phyloP scores from a whole-genome alignment of 2,888 invertebrate species.

The Pegoplata infirma region DNA sequence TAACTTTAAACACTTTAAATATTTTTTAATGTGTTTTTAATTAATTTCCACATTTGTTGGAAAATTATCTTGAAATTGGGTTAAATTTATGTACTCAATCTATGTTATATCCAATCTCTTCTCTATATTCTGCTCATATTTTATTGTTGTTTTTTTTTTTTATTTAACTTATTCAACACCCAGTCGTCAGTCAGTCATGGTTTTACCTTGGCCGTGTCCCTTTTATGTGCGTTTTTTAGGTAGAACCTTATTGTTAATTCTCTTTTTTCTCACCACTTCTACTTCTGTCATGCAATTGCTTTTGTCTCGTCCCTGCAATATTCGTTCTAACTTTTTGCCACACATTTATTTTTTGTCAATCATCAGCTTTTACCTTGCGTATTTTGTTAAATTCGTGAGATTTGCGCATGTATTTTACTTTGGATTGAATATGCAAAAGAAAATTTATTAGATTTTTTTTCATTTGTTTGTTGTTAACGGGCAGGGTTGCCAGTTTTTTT shows the following conservation, averaged over 20 bases:
- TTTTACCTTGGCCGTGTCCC: slow-evolving; percentile 60
- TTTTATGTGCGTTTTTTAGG: slow-evolving; percentile 19
- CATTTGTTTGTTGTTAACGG: not conserved
- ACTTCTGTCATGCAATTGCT: not conserved
- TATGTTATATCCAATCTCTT: slow-evolving; percentile 20
- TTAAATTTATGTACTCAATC: slow-evolving; percentile 56
- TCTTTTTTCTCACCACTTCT: slow-evolving; percentile 18
- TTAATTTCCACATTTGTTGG: slow-evolving; percentile 21
- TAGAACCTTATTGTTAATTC: slow-evolving; percentile 44
- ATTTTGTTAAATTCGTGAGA: slow-evolving; percentile 9
- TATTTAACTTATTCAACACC: not conserved
- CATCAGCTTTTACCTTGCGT: slow-evolving; percentile 4
- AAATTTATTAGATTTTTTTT: not conserved
- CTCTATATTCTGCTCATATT: slow-evolving; percentile 32
- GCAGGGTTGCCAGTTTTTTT: slow-evolving; percentile 8
- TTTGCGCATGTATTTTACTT: slow-evolving; percentile 19
- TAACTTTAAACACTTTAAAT: slow-evolving; percentile 35
- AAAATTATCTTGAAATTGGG: slow-evolving; percentile 39
- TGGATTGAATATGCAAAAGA: not conserved
- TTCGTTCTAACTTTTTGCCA: not conserved
- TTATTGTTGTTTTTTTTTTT: slow-evolving; percentile 33
- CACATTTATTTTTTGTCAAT: slow-evolving; percentile 8
- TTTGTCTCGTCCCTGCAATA: slow-evolving; percentile 1
- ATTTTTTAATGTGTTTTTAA: slow-evolving; percentile 40
- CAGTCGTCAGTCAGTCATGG: slow-evolving; percentile 52